Evolutionary conservation across 2,797 vertebrate genomes (phyloP), one percentile per base, ranked within the genome.

Genomic region (Pseudotriccus pelzelni): DNA sequence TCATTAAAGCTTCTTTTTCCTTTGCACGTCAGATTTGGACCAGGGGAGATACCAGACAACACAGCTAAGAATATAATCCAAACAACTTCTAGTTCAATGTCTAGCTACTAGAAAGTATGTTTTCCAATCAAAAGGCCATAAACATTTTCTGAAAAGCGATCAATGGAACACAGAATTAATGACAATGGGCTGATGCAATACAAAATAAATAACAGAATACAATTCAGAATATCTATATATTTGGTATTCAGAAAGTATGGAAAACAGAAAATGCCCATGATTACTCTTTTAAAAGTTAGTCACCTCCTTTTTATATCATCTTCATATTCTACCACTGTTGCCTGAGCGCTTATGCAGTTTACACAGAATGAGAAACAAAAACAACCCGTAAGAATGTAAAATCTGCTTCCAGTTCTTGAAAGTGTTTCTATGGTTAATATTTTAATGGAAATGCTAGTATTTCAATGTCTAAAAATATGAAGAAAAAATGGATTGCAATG

Each of bases 81-180:
- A 72, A 62, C 21, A 72, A 78, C 53, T 60, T 56, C 25, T 37
- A 46, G 14, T 34, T 88, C 4, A 2, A 36, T 10, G 4, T 23
- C 53, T 43, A 83, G 22, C 44, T 62, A 53, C 39, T 43, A 76
- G 30, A 79, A 76, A 50, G 37, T 12, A n/a, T 10, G 12, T n/a
- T 47, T 37, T 87, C 14, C 24, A 58, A 39, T 13, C 24, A 58
- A 64, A 84, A 73, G 24, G 17, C 49, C 7, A 5, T 37, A 75
- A 92, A 36, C 22, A 53, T 8, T 34, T 44, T 41, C 36, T 66
- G 56, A 69, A 84, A 70, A 74, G 46, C 0, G 0, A 49, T 0
- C 4, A 2, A 70, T 10, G 5, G 36, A 62, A 70, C 7, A 67
- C 27, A 72, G 79, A 83, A 50, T 39, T 84, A 76, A 75, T 50